phyloP scores from a whole-genome alignment of 2,888 invertebrate genomes.

The Troides helena region DNA sequence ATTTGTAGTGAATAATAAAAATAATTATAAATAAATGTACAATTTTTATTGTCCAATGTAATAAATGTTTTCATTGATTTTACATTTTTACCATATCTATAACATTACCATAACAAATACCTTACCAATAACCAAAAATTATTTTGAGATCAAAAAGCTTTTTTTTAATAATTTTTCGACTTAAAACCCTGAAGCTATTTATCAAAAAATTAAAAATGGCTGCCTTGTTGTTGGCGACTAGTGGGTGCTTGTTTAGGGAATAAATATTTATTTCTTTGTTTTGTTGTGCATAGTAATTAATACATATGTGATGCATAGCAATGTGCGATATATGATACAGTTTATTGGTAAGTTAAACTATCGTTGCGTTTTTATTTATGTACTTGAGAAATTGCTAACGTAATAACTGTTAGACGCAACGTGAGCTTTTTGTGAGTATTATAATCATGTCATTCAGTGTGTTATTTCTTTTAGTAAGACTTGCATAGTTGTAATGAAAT shows the following conservation, averaged over 20 bases:
- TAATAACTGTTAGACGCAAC: conserved; percentile 55
- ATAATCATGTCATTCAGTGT: conserved; percentile 35
- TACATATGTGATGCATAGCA: conserved; percentile 47
- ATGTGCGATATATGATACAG: conserved; percentile 45
- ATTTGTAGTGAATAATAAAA: no score
- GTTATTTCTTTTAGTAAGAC: conserved; percentile 13
- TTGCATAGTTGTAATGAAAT: neutral
- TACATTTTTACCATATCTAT: neutral
- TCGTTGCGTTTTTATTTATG: conserved; percentile 27
- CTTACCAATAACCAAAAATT: neutral
- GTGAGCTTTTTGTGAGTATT: conserved; percentile 55
- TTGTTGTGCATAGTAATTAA: conserved; percentile 57
- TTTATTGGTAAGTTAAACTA: conserved; percentile 54
- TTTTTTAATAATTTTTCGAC: conserved; percentile 32
- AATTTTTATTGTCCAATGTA: no score
- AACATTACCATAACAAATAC: neutral
- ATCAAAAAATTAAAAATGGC: conserved; percentile 73
- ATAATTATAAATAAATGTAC: no score
- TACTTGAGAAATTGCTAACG: conserved; percentile 34
- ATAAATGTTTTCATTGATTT: no score
- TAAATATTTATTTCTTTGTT: conserved; percentile 69
- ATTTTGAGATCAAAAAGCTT: neutral
- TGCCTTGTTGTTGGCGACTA: conserved; percentile 78
- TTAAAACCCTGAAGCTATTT: conserved; percentile 54
- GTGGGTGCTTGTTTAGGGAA: conserved; percentile 72